Evolutionary conservation across 1,140 invertebrate species (phyloP).

Genomic region (Conopomorpha cramerella): DNA sequence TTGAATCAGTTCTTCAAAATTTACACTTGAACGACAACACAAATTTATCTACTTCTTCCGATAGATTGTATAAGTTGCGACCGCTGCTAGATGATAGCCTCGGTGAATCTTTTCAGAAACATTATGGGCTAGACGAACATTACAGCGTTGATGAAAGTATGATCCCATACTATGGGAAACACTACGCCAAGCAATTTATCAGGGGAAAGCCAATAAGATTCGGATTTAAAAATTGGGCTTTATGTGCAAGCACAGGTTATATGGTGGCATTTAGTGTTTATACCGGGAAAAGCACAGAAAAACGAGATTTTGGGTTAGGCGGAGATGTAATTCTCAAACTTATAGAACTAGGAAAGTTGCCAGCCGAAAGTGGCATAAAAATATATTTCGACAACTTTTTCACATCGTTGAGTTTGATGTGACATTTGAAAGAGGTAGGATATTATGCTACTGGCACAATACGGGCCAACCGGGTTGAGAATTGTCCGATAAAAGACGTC

Average conservation of each 20-base stretch:
- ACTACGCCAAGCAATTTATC: constrained; percentile 14
- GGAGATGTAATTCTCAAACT: constrained; percentile 8
- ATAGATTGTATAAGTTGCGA: too few species aligned
- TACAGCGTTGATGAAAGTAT: constrained; percentile 10
- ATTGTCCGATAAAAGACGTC: constrained; percentile 7
- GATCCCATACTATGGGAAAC: constrained; percentile 13
- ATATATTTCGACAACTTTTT: constrained; percentile 9
- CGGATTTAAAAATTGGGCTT: constrained; percentile 12
- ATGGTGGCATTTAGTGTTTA: constrained; percentile 9
- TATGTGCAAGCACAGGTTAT: constrained; percentile 9
- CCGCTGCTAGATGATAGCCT: too few species aligned
- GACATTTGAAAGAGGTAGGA: constrained; percentile 6
- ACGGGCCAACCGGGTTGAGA: constrained; percentile 6
- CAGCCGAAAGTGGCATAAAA: constrained; percentile 4
- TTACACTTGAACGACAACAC: too few species aligned
- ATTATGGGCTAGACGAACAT: constrained; percentile 3
- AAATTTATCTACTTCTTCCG: too few species aligned
- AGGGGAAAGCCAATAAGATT: constrained; percentile 12
- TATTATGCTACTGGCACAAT: constrained; percentile 9
- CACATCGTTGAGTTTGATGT: constrained; percentile 7
- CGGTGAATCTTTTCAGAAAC: too few species aligned
- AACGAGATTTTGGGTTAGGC: constrained; percentile 9
- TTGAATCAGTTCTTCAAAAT: too few species aligned
- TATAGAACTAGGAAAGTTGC: constrained; percentile 6
- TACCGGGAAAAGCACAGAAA: constrained; percentile 7